Conservation (phyloP, 1,140 invertebrate genomes). For the Sycobia sp. region DNA sequence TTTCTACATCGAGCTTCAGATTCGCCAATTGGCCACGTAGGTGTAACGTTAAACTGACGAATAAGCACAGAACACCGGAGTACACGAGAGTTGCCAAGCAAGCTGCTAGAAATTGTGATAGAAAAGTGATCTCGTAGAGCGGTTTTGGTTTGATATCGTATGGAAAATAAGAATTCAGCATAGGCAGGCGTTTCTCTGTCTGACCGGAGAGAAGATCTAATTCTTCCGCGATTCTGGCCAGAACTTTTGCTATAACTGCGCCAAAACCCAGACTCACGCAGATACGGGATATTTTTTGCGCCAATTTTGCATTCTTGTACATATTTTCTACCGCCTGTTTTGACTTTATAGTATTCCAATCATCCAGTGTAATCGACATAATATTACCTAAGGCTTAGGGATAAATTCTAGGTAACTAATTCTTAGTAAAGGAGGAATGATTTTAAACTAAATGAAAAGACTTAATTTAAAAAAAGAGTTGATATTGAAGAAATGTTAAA, state of each 20-base stretch:
- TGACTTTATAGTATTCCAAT: background rate
- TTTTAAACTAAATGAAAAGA: no score
- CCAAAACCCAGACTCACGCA: background rate
- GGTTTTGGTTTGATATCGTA: slow-evolving; percentile 15
- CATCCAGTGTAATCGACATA: background rate
- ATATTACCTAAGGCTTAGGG: no score
- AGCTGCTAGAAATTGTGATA: slow-evolving; percentile 3
- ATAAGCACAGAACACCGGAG: slow-evolving; percentile 9
- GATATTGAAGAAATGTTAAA: no score
- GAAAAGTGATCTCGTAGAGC: slow-evolving; percentile 12
- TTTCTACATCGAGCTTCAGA: slow-evolving; percentile 15
- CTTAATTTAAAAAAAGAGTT: no score
- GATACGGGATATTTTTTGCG: background rate
- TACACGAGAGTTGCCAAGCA: background rate
- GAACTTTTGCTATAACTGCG: background rate
- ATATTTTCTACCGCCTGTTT: slow-evolving; percentile 2
- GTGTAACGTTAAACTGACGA: slow-evolving; percentile 23
- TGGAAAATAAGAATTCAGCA: slow-evolving; percentile 18
- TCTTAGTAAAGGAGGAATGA: no score
- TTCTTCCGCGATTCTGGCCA: slow-evolving; percentile 12
- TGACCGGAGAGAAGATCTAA: background rate
- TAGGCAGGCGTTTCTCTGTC: background rate
- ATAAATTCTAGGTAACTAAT: no score
- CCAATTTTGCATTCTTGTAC: background rate
- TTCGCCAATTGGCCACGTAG: slow-evolving; percentile 11